Percentiles rank a stretch among this genome's conserved stretches.
These are phyloP conservation scores for Penaeus chinensis DNA, from an alignment of 1,140 invertebrate genomes.

Conservation along the genomic window DNA sequence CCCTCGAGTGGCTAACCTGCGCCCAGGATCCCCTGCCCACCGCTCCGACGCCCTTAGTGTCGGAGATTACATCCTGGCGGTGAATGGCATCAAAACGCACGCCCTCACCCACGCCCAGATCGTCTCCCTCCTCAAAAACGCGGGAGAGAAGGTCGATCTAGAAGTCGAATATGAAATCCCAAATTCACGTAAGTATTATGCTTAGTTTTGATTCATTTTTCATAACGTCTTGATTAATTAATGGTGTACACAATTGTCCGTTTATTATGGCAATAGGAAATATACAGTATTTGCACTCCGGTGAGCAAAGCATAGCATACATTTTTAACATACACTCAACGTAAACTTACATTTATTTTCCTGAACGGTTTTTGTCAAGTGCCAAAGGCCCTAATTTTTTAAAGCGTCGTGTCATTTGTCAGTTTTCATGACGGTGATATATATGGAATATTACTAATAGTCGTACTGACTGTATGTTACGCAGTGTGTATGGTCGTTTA, in stretches of 20 bases:
- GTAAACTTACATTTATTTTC: too few relatives aligned
- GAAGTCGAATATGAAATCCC: conserved; percentile 87
- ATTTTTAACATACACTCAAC: too few relatives aligned
- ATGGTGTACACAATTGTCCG: neutral
- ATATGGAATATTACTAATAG: too few relatives aligned
- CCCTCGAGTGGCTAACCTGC: conserved; percentile 73
- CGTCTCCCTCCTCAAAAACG: conserved; percentile 80
- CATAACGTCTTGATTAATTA: neutral
- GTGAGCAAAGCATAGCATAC: too few relatives aligned
- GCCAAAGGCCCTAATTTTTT: too few relatives aligned
- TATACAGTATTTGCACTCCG: too few relatives aligned
- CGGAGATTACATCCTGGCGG: conserved; percentile 82
- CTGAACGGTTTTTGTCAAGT: too few relatives aligned
- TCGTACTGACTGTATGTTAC: too few relatives aligned
- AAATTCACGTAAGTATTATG: conserved; percentile 52
- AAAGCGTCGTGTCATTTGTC: too few relatives aligned
- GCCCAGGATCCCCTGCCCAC: conserved; percentile 74
- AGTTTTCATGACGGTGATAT: too few relatives aligned
- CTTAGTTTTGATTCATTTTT: neutral
- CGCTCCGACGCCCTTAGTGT: conserved; percentile 76
- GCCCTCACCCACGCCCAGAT: conserved; percentile 84
- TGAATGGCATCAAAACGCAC: conserved; percentile 83
- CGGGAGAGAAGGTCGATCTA: conserved; percentile 78
- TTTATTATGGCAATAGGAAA: too few relatives aligned
- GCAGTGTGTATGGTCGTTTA: too few relatives aligned